Evolutionary conservation across 2,113 vertebrate genomes (phyloP).

Genomic region (Eurystomus gularis): DNA sequence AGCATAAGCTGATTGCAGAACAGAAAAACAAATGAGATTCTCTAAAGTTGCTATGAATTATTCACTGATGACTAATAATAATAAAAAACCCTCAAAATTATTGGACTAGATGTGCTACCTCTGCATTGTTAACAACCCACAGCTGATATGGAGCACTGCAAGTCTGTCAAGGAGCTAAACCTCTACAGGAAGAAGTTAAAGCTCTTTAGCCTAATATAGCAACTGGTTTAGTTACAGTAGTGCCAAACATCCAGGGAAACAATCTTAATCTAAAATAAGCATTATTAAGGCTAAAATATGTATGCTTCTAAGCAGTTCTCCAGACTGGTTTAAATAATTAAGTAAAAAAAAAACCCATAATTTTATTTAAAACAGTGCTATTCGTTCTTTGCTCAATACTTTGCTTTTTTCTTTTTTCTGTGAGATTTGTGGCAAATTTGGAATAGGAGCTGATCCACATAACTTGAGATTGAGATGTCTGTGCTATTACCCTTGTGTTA

Average conservation of each 20-base stretch:
- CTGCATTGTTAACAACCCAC: background rate
- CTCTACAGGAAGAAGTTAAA: background rate
- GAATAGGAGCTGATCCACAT: background rate
- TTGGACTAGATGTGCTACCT: background rate
- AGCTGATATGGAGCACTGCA: background rate
- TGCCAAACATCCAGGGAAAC: background rate
- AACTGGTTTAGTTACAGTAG: background rate
- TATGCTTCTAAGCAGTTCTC: background rate
- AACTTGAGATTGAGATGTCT: background rate
- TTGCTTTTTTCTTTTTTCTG: background rate
- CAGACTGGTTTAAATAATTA: background rate
- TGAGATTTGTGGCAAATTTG: background rate
- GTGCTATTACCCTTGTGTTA: background rate
- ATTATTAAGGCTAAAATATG: background rate
- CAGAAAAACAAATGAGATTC: background rate
- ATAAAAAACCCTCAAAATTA: background rate
- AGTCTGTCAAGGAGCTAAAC: background rate
- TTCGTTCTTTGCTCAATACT: background rate
- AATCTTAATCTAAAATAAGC: background rate
- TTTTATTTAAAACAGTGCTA: background rate
- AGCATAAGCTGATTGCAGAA: background rate
- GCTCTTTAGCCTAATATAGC: background rate
- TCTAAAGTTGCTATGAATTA: background rate
- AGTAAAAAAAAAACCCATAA: no score
- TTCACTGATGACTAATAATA: background rate